Evolutionary conservation across 2,797 vertebrate species (phyloP).

Genomic region (Mastacembelus armatus): DNA sequence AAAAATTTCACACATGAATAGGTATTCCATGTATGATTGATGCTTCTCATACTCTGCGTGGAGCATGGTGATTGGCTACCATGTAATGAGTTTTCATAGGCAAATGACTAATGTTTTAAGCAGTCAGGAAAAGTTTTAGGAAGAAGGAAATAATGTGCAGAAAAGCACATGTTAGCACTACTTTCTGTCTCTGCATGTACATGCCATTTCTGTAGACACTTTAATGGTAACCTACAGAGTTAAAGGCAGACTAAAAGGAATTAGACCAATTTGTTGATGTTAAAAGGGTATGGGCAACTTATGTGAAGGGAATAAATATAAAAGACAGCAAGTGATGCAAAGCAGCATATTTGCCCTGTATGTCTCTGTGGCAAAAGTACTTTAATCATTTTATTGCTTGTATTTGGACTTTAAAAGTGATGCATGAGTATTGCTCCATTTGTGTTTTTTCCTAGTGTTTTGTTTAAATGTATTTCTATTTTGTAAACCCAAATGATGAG

Average conservation of each 20-base stretch:
- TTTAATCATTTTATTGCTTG: no score
- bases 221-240: slow-evolving; percentile 68
- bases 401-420: no score
- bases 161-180: slow-evolving; percentile 13
- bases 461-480: neutral
- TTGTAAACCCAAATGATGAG: no score
- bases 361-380: no score
- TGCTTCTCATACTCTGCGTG: slow-evolving; percentile 65
- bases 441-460: neutral
- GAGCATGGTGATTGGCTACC: slow-evolving; percentile 76
- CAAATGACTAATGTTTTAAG: slow-evolving; percentile 73
- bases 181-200: slow-evolving; percentile 22
- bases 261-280: slow-evolving; percentile 73
- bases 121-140: slow-evolving; percentile 66
- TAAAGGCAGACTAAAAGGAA: slow-evolving; percentile 66
- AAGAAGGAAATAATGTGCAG: slow-evolving; percentile 40
- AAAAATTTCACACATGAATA: slow-evolving; percentile 76
- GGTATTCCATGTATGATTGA: slow-evolving; percentile 73
- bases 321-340: slow-evolving; percentile 61
- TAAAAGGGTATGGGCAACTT: slow-evolving; percentile 74
- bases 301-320: slow-evolving; percentile 69
- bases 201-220: slow-evolving; percentile 67
- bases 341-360: no score
- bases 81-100: slow-evolving; percentile 76
- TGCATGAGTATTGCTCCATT: no score